A percentile compares a stretch with the other conserved stretches of the same genome.
Evolutionary conservation across 2,888 invertebrate species (phyloP).

Genomic region (Thysanoteuthis rhombus): DNA sequence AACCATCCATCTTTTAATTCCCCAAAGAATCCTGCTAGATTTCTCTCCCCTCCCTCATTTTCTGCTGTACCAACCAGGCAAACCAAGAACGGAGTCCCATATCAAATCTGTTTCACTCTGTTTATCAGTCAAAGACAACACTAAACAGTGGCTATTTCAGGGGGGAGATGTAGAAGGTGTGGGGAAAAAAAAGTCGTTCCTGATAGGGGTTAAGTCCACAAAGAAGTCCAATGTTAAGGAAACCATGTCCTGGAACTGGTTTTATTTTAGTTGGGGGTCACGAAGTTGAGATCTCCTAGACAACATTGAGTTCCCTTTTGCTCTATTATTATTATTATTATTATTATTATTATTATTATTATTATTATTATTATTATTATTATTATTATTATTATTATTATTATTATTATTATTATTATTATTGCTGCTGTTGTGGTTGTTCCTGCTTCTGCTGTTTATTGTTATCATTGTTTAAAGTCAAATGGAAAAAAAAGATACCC

Average conservation of each 20-base stretch:
- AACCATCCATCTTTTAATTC: neutral
- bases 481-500: neutral
- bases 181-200: neutral
- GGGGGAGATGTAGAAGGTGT: neutral
- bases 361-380: neutral
- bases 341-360: neutral
- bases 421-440: too few species aligned
- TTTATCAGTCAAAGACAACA: neutral
- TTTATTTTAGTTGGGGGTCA: neutral
- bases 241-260: neutral
- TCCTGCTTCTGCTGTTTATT: neutral
- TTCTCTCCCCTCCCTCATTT: neutral
- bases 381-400: neutral
- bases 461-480: neutral
- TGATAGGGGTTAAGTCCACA: neutral
- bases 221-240: neutral
- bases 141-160: neutral
- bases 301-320: neutral
- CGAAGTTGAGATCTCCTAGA: neutral
- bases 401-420: too few species aligned
- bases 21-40: neutral
- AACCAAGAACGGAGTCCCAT: neutral
- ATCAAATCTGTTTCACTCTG: neutral
- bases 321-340: neutral
- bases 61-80: neutral